Evolutionary conservation across 2,113 vertebrate species (phyloP), one percentile per base, ranked within the genome.

Genomic region (Cricetomys ansorgei): DNA sequence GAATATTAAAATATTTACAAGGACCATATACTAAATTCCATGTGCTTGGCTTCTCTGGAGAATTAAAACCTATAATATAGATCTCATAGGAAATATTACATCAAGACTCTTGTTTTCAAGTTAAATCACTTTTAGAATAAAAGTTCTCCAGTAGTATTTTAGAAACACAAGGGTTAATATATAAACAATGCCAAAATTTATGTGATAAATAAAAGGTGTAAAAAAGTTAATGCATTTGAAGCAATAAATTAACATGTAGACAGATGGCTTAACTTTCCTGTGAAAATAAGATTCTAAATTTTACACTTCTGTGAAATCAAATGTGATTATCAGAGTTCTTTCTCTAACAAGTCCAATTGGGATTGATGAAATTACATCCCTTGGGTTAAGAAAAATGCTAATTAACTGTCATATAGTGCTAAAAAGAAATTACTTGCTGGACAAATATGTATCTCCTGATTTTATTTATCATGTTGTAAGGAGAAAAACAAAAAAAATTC

Each of bases 261-360:
- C 98, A 99, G 98, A 98, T 98, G 98, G 98, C 96, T 96, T 96
- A 98, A 98, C 94, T 79, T 92, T 98, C 95, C 98, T 97, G 79
- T 85, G 94, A 98, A 98, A 98, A 97, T 73, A 96, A 88, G 95
- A 77, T 93, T 93, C 96, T 88, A 97, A 98, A 98, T 97, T 97
- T 98, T 98, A 97, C 86, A 94, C 92, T 97, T 98, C 96, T 95
- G 83, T 94, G 79, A 95, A 98, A 97, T 96, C 89, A 94, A 96
- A 98, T 98, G 96, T 97, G 97, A 98, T 96, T 97, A 97, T 88
- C 79, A 95, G 95, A 95, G 95, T 95, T 91, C 90, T 96, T 95
- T 90, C 96, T 90, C 94, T 97, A 98, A 97, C 97, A 98, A 98
- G 89, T 97, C 97, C 94, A 98, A 96, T 94, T 95, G 92, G 83